Conservation (phyloP, 2,113 vertebrate species). For the Macquaria australasica region DNA sequence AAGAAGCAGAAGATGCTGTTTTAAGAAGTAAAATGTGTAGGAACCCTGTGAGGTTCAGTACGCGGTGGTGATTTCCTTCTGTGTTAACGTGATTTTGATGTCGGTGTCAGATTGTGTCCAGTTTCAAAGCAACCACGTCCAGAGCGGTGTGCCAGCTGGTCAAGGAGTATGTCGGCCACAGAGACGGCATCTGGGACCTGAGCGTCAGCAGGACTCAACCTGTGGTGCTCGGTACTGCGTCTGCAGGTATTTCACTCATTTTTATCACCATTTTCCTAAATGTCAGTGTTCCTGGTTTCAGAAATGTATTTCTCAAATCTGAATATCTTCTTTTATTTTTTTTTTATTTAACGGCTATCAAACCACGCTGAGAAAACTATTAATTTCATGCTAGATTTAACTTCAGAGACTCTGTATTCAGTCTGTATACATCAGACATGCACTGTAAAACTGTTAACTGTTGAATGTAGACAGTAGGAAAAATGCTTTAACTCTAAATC, state of each 20-base stretch:
- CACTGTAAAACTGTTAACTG: background rate
- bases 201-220: constrained; percentile 91
- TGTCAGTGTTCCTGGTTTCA: background rate
- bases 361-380: background rate
- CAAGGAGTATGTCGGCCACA: constrained; percentile 94
- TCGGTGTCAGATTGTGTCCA: constrained; percentile 93
- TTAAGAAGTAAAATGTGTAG: constrained; percentile 19
- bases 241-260: constrained; percentile 86
- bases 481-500: background rate
- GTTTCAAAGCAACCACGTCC: constrained; percentile 97
- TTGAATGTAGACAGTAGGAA: background rate
- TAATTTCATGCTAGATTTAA: background rate
- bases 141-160: constrained; percentile 96
- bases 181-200: constrained; percentile 98
- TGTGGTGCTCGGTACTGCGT: constrained; percentile 94
- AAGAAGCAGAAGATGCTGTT: background rate
- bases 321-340: background rate
- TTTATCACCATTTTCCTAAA: too few relatives aligned
- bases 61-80: background rate
- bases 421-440: background rate
- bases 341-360: background rate
- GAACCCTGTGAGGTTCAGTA: constrained; percentile 31
- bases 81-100: constrained; percentile 1
- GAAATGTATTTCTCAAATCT: background rate
- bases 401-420: background rate